These are phyloP conservation scores for Sicus ferrugineus DNA, from an alignment of 2,888 invertebrate species.

Conservation along the genomic window DNA sequence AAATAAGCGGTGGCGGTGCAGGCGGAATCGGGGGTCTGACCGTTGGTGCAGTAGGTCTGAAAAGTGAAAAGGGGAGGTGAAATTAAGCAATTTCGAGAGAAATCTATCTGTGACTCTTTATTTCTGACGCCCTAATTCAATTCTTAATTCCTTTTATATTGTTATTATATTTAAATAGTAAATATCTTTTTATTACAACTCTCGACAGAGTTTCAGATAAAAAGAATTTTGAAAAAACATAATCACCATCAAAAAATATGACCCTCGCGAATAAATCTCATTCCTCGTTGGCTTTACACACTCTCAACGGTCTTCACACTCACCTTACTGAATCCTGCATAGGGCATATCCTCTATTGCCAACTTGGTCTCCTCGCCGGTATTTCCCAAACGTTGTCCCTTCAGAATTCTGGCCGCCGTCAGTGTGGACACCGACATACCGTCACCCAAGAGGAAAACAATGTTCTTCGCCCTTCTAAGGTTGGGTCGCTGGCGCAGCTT, in stretches of 20 bases:
- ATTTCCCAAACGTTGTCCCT: slow-evolving; percentile 68
- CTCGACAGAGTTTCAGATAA: no score
- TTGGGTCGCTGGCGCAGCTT: slow-evolving; percentile 39
- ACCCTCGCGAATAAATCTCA: not conserved
- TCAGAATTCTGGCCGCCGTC: slow-evolving; percentile 72
- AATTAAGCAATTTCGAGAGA: not conserved
- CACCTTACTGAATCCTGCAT: slow-evolving; percentile 72
- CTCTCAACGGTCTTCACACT: no score
- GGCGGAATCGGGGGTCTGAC: slow-evolving; percentile 78
- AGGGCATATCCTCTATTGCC: slow-evolving; percentile 72
- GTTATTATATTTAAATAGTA: no score
- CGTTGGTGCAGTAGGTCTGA: slow-evolving; percentile 71
- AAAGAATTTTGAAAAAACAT: not conserved
- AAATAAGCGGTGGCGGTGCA: slow-evolving; percentile 65
- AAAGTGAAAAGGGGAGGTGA: not conserved
- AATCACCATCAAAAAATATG: not conserved
- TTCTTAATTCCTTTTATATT: no score
- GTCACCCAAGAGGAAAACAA: slow-evolving; percentile 66
- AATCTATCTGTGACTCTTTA: no score
- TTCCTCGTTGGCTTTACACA: not conserved
- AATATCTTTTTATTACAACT: no score
- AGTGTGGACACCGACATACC: slow-evolving; percentile 77
- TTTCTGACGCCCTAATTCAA: no score
- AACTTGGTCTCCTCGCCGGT: slow-evolving; percentile 71
- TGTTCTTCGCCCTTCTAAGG: slow-evolving; percentile 51